These are phyloP conservation scores for Calypte anna DNA, from an alignment of 2,113 vertebrate genomes.

Conservation along the genomic window DNA sequence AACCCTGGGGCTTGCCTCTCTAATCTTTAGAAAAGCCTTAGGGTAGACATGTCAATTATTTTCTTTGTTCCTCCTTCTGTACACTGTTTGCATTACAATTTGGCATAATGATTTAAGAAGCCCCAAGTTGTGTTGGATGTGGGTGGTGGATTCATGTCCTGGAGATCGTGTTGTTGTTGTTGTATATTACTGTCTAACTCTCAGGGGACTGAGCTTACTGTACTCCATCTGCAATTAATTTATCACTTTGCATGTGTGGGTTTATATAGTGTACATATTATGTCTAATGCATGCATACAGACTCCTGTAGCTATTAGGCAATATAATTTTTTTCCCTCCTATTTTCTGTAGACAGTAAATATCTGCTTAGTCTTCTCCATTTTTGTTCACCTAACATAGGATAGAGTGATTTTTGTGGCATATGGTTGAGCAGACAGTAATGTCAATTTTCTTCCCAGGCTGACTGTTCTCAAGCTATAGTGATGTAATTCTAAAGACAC, in stretches of 20 bases:
- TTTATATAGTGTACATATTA: not conserved
- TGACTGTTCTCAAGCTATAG: not conserved
- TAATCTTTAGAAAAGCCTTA: slow-evolving; percentile 50
- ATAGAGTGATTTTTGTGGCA: not conserved
- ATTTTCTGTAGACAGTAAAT: not conserved
- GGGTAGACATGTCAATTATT: slow-evolving; percentile 22
- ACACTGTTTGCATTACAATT: slow-evolving; percentile 47
- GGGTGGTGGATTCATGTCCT: slow-evolving; percentile 7
- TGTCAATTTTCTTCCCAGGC: not conserved
- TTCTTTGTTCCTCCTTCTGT: slow-evolving; percentile 54
- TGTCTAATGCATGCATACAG: not conserved
- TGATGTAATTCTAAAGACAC: not conserved
- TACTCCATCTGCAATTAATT: slow-evolving; percentile 10
- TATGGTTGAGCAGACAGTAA: not conserved
- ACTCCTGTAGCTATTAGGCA: not conserved
- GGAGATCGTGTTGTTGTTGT: not conserved
- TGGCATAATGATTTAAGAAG: slow-evolving; percentile 53
- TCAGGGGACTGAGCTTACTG: not conserved
- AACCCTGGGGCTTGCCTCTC: slow-evolving; percentile 23
- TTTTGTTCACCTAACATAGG: not conserved
- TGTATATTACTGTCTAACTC: not conserved
- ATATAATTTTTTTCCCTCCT: not conserved
- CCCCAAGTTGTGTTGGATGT: slow-evolving; percentile 11
- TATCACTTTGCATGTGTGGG: not conserved
- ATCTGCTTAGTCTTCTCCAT: not conserved